These are phyloP conservation scores for Enteromius fasciolatus DNA, from an alignment of 2,797 vertebrate species.

Conservation along the genomic window DNA sequence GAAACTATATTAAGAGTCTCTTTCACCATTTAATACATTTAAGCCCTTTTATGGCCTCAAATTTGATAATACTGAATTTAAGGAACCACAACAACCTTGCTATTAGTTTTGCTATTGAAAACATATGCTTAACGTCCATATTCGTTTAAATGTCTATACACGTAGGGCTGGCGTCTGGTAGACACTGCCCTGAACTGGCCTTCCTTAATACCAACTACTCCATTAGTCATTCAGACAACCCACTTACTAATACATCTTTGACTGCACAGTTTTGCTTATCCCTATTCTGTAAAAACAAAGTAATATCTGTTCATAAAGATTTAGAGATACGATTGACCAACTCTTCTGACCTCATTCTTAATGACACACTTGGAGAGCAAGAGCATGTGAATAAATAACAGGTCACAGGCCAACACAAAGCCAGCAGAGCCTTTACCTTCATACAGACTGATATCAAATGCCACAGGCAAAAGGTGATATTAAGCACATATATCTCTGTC, in stretches of 20 bases:
- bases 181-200: background rate
- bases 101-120: background rate
- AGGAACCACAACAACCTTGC: background rate
- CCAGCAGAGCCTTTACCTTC: background rate
- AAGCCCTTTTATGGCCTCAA: background rate
- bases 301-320: background rate
- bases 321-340: background rate
- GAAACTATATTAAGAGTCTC: background rate
- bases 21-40: background rate
- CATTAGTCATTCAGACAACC: background rate
- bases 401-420: background rate
- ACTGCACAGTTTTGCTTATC: background rate
- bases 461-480: conserved; percentile 52
- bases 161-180: background rate
- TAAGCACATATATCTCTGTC: conserved; percentile 53
- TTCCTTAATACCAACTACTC: background rate
- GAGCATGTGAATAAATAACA: background rate
- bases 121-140: background rate
- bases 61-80: background rate
- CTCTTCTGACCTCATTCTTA: background rate
- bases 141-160: background rate
- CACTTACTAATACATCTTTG: background rate
- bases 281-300: background rate
- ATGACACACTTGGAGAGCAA: background rate
- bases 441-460: conserved; percentile 45